Evolutionary conservation across 1,140 invertebrate species (phyloP), one percentile per base, ranked within the genome.

Genomic region (Bursaphelenchus mucronatus): DNA sequence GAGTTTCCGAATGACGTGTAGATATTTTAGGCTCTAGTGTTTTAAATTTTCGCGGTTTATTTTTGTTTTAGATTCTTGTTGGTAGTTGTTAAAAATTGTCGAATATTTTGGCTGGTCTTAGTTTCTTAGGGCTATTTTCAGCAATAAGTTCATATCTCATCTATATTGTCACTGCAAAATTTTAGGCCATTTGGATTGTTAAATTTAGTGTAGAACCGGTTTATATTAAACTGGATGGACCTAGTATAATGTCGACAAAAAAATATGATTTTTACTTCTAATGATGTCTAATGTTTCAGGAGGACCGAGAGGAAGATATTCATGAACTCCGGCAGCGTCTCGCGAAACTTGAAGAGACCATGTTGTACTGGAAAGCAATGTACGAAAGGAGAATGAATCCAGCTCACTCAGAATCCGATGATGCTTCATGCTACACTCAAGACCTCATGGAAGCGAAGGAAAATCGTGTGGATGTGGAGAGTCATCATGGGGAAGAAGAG

Each of bases 301-400:
- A 39, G 5, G 57, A 59, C 40, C 57, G 41, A 30, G 57, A 59
- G 52, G 57, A 59, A 39, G 45, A 40, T 15, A n/a, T 43, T 3
- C 57, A 39, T 11, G 57, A 59, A 39, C 11, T 59, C 10, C 11
- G 45, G 40, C 11, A 30, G 7, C 11, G 45, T 3, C 15, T 39
- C 6, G 2, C 13, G 1, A 50, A 59, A 39, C 41, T 44, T 3
- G 57, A 39, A 6, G 57, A 59, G 40, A 30, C 13, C 11, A 39
- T 59, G 13, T 15, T 43, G 40, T 59, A 46, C 45, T 59, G 57
- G 57, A 30, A 43, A 50, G 40, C 40, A 1, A n/a, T 45, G 15
- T 59, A 59, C 57, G 57, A 59, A 45, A 39, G 47, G 15, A 13
- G 57, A 50, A 59, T 11, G 19, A 15, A 13, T 13, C 41, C 57